Evolutionary conservation across 2,888 invertebrate genomes (phyloP).

Genomic region (Tanytarsus gracilentus): DNA sequence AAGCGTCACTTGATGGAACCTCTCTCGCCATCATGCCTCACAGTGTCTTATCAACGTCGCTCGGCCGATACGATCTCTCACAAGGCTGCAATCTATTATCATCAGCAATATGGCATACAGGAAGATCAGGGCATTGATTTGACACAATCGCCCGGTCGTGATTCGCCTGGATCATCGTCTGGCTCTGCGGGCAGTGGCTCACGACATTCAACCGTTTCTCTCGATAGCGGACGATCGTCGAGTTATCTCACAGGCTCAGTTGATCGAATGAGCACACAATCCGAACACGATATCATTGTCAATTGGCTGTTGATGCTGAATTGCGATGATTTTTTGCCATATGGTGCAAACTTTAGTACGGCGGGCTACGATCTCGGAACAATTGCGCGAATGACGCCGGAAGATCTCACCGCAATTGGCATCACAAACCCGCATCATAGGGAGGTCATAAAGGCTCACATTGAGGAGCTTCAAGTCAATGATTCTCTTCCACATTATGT

Average conservation of each 20-base stretch:
- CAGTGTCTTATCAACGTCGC: constrained; percentile 42
- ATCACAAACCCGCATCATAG: constrained; percentile 97
- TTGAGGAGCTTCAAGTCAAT: constrained; percentile 85
- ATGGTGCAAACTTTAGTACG: constrained; percentile 82
- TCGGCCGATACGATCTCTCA: constrained; percentile 59
- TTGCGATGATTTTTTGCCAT: constrained; percentile 73
- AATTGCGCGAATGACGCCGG: constrained; percentile 98
- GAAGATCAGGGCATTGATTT: constrained; percentile 84
- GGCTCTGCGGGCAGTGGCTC: constrained; percentile 82
- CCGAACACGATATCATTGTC: constrained; percentile 87
- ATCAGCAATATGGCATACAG: constrained; percentile 71
- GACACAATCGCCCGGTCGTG: constrained; percentile 87
- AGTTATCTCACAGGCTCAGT: constrained; percentile 64
- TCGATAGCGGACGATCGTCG: constrained; percentile 88
- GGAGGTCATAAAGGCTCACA: constrained; percentile 91
- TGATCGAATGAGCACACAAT: constrained; percentile 64
- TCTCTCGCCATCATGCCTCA: constrained; percentile 39
- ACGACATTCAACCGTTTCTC: constrained; percentile 61
- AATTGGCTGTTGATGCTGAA: constrained; percentile 80
- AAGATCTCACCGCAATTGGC: constrained; percentile 78
- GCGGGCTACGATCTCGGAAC: constrained; percentile 98
- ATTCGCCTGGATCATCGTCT: constrained; percentile 82
- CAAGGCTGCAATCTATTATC: constrained; percentile 69
- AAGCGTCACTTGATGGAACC: constrained; percentile 49
- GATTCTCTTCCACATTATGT: constrained; percentile 93